Base-by-base conservation (phyloP, 2,797 vertebrate genomes). In the Crax fasciolata region DNA sequence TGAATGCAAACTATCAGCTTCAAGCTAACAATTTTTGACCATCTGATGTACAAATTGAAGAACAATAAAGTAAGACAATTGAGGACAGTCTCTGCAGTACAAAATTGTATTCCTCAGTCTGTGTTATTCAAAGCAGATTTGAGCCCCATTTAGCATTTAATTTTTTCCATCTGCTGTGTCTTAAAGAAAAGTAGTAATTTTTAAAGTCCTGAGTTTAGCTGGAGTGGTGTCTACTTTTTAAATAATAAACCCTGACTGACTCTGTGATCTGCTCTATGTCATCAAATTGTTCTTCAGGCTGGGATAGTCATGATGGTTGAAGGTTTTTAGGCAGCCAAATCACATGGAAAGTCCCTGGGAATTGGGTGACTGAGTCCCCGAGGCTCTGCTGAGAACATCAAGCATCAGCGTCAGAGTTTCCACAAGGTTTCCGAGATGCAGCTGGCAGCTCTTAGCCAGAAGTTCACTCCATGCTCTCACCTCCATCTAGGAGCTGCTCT, bases 71-170 rank as follows among this genome's bases (percentile, higher is more conserved):
- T 51, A 44, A 66, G 85, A 95, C 75, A 83, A 90, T 79, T 75
- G 81, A 95, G 89, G 85, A 84, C 81, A 87, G 67, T 67, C 91
- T 96, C 89, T 82, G 41, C 74, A 93, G 91, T 71, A 57, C 49
- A n/a, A 61, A 82, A 93, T 92, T 91, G 88, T 76, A 79, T 80
- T 93, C 75, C 83, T 93, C 65, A 12, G 80, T 86, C 58, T 91
- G 35, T 66, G 72, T 94, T 96, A 95, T 90, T 96, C 84, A 84
- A 87, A 95, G 93, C 84, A 94, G 87, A 93, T 90, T 94, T 80
- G 46, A 95, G 66, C 62, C 76, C 77, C 74, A 24, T 92, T 95
- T 95, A 86, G 79, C 70, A 87, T 87, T 70, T 95, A 94, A 88
- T 95, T 92, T 92, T 92, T 97, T 79, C 92, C 94, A 90, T 95